phyloP scores from a whole-genome alignment of 2,113 vertebrate genomes.

The Osmerus mordax region DNA sequence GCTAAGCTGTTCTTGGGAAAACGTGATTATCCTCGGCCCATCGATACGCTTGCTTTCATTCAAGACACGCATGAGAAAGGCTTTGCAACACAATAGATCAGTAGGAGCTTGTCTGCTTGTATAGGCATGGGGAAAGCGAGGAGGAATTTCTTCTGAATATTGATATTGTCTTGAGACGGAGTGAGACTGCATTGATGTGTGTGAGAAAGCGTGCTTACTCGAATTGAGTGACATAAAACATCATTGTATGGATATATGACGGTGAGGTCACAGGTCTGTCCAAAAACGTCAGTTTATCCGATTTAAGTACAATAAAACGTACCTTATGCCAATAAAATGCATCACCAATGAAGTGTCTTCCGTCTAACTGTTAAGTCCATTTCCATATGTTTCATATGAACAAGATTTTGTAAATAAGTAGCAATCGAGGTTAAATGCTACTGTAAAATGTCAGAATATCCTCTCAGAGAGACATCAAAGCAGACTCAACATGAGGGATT shows the following conservation, averaged over 20 bases:
- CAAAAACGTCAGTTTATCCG: too few species aligned
- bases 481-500: slow-evolving; percentile 65
- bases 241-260: neutral
- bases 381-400: neutral
- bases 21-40: slow-evolving; percentile 64
- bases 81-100: slow-evolving; percentile 69
- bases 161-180: slow-evolving; percentile 35
- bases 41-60: slow-evolving; percentile 62
- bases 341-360: too few species aligned
- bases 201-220: neutral
- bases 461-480: slow-evolving; percentile 71
- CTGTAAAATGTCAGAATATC: slow-evolving; percentile 58
- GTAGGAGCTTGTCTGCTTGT: slow-evolving; percentile 68
- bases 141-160: slow-evolving; percentile 51
- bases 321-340: too few species aligned
- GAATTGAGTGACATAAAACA: neutral
- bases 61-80: slow-evolving; percentile 70
- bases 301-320: too few species aligned
- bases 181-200: slow-evolving; percentile 3
- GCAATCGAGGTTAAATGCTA: slow-evolving; percentile 48
- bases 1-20: slow-evolving; percentile 63
- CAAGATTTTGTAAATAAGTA: slow-evolving; percentile 9
- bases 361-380: too few species aligned
- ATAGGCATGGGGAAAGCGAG: slow-evolving; percentile 43
- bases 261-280: too few species aligned